A percentile compares a stretch with the other conserved stretches of the same genome.
Conservation (phyloP, 2,888 invertebrate species). For the Neria commutata region DNA sequence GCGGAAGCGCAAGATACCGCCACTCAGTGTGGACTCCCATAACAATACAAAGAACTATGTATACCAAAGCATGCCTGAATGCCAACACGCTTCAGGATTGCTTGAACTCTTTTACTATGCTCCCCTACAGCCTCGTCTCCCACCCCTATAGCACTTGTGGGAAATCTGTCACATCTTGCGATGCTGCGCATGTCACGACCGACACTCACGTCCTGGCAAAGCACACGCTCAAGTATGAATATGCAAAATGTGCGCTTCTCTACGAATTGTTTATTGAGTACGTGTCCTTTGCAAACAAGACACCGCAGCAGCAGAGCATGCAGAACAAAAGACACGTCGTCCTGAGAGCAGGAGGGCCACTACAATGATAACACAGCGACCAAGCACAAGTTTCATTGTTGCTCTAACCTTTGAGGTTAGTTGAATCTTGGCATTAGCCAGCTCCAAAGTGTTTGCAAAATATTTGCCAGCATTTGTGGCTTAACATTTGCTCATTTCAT, state of each 20-base stretch:
- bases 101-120: too few species aligned
- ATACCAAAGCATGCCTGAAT: too few species aligned
- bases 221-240: constrained; percentile 11
- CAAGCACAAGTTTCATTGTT: not conserved
- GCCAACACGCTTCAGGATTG: too few species aligned
- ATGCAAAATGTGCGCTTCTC: not conserved
- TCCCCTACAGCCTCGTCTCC: too few species aligned
- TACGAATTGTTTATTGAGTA: constrained; percentile 9
- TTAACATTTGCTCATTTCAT: not conserved
- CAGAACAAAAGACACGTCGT: too few species aligned
- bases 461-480: too few species aligned
- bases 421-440: not conserved
- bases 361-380: too few species aligned
- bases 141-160: not conserved
- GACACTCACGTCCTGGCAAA: not conserved
- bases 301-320: not conserved
- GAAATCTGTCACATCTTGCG: not conserved
- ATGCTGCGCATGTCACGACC: not conserved
- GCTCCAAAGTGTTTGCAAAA: not conserved
- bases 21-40: too few species aligned
- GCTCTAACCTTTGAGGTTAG: not conserved
- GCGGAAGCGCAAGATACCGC: too few species aligned
- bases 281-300: constrained; percentile 15
- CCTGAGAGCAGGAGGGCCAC: too few species aligned
- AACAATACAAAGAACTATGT: too few species aligned